Evolutionary conservation across 2,888 invertebrate genomes (phyloP).

Genomic region (Prosapia bicincta): DNA sequence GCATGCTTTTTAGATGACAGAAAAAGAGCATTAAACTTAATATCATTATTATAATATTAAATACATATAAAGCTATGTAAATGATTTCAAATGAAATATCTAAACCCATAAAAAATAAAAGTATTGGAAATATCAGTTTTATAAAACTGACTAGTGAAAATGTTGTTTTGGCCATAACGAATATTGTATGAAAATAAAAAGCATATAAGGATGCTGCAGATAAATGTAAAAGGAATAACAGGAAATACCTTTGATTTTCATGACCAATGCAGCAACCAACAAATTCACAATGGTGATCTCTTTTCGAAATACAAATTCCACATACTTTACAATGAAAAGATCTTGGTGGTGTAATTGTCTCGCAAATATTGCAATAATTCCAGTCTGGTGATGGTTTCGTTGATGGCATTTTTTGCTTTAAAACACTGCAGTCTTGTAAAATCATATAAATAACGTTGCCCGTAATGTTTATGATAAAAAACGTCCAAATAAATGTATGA

Average conservation of each 20-base stretch:
- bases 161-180: conserved; percentile 55
- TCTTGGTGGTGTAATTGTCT: conserved; percentile 70
- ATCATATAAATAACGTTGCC: conserved; percentile 75
- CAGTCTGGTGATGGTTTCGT: conserved; percentile 54
- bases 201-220: conserved; percentile 68
- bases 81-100: conserved; percentile 63
- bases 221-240: conserved; percentile 71
- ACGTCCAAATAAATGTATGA: conserved; percentile 62
- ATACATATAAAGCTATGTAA: conserved; percentile 65
- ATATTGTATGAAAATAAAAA: conserved; percentile 66
- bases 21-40: conserved; percentile 64
- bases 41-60: conserved; percentile 62
- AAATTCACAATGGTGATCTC: conserved; percentile 89
- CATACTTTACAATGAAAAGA: conserved; percentile 89
- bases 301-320: conserved; percentile 76
- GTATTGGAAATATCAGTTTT: conserved; percentile 70
- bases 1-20: conserved; percentile 67
- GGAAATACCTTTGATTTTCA: conserved; percentile 80
- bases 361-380: conserved; percentile 77
- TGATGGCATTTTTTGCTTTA: conserved; percentile 54
- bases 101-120: conserved; percentile 59
- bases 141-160: conserved; percentile 49
- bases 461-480: conserved; percentile 70
- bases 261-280: conserved; percentile 86
- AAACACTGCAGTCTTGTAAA: conserved; percentile 72